Evolutionary conservation across 2,888 invertebrate species (phyloP), one percentile per base, ranked within the genome.

Genomic region (Branchinecta sandiegonensis): DNA sequence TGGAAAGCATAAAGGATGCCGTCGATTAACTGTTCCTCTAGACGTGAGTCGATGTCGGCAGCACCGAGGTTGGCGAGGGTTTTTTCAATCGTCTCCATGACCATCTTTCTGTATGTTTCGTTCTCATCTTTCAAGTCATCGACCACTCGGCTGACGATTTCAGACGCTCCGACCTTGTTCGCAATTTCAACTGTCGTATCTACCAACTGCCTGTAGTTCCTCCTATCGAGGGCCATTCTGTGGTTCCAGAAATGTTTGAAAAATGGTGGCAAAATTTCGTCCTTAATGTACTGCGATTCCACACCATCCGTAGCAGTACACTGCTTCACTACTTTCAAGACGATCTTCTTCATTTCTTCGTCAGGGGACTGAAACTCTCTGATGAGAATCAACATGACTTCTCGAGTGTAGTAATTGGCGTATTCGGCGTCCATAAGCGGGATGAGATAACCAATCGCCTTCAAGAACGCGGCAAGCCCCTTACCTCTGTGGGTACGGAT

Each of bases 271-370:
- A 97, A 81, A 74, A 99, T 99, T 78, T 99, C 99, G 75, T 97
- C 96, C 80, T 97, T 96, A 73, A 99, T 99, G 76, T 99, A 99
- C 76, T 95, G 94, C 0, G 99, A 88, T 78, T 99, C 99, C 67
- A 99, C 99, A 86, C 99, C 99, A 78, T 99, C 99, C 0, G 99
- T 99, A 11, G 94, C 96, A 77, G 99, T 99, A 80, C 99, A 99
- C 80, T 99, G 99, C 79, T 99, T 99, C 70, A 99, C 99, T 71
- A 97, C 94, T 83, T 99, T 99, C 72, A 99, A 82, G 0, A 99
- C 99, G 81, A 99, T 99, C 78, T 99, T 99, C 79, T 99, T 99
- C 99, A 99, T 99, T 83, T 99, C 99, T 79, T 99, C 99, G 78
- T 99, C 99, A 0, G 99, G 99, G 69, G 97, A 97, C 80, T 96